Evolutionary conservation across 1,140 invertebrate species (phyloP).

Genomic region (Palaemon carinicauda): DNA sequence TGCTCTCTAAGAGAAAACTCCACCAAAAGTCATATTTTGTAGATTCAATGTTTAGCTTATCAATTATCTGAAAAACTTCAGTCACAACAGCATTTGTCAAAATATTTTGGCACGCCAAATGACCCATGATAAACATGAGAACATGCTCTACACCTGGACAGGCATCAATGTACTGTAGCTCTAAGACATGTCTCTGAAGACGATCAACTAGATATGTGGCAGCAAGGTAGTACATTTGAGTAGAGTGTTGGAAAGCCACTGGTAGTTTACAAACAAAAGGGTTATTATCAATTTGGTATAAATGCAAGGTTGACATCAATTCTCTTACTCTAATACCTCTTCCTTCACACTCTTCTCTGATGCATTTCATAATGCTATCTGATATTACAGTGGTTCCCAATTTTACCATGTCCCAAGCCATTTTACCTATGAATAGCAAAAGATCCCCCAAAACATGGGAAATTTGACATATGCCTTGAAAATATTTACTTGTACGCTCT

Average conservation of each 20-base stretch:
- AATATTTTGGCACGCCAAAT: background rate
- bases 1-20: conserved; percentile 16
- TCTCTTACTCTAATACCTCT: conserved; percentile 2
- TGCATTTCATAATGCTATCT: background rate
- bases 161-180: background rate
- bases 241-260: background rate
- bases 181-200: background rate
- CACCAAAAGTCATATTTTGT: conserved; percentile 27
- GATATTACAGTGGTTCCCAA: background rate
- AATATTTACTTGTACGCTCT: conserved; percentile 22
- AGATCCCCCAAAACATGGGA: background rate
- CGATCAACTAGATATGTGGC: background rate
- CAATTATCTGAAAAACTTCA: conserved; percentile 21
- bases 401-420: conserved; percentile 10
- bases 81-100: background rate
- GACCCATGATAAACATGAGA: conserved; percentile 16
- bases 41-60: conserved; percentile 7
- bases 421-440: conserved; percentile 6
- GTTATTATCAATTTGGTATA: conserved; percentile 17
- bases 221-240: conserved; percentile 11
- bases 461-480: conserved; percentile 1
- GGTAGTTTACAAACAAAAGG: conserved; percentile 4
- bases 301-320: conserved; percentile 18
- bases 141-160: conserved; percentile 12
- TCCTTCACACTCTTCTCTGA: conserved; percentile 17